Conservation (phyloP, 2,113 vertebrate genomes). For the Lophura nycthemera region DNA sequence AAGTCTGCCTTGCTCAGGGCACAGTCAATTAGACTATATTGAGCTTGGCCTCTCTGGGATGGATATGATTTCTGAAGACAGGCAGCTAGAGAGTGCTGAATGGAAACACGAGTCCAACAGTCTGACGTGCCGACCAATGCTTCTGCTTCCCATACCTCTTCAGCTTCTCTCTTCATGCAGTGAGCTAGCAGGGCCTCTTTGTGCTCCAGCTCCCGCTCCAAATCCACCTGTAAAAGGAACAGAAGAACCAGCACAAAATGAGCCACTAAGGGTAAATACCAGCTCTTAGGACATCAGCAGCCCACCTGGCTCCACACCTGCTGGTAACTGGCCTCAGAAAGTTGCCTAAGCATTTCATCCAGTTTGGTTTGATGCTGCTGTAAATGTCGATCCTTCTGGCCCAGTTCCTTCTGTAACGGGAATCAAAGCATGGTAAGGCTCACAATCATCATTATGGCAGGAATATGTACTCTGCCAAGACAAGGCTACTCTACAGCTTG, state of each 20-base stretch:
- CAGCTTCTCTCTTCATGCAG: constrained; percentile 83
- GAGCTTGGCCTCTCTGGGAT: background rate
- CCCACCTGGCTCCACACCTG: constrained; percentile 78
- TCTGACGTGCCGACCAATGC: background rate
- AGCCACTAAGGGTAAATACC: background rate
- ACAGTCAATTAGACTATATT: background rate
- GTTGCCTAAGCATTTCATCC: constrained; percentile 87
- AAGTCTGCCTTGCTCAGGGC: background rate
- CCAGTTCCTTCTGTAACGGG: constrained; percentile 88
- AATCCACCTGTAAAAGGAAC: constrained; percentile 75
- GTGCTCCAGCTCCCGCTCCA: constrained; percentile 88
- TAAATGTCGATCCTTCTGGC: constrained; percentile 91
- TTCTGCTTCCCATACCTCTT: constrained; percentile 79
- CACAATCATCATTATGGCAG: background rate
- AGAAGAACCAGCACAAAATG: background rate
- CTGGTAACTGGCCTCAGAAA: constrained; percentile 85
- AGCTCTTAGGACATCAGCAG: background rate
- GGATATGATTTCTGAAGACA: background rate
- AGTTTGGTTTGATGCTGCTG: constrained; percentile 91
- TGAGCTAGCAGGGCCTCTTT: constrained; percentile 85
- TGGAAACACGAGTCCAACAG: background rate
- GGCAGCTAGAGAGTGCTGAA: background rate
- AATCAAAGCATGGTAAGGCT: background rate
- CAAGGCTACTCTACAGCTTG: background rate
- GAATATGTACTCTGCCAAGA: background rate